Conservation (phyloP, 2,797 vertebrate genomes). For the Falco novaeseelandiae region DNA sequence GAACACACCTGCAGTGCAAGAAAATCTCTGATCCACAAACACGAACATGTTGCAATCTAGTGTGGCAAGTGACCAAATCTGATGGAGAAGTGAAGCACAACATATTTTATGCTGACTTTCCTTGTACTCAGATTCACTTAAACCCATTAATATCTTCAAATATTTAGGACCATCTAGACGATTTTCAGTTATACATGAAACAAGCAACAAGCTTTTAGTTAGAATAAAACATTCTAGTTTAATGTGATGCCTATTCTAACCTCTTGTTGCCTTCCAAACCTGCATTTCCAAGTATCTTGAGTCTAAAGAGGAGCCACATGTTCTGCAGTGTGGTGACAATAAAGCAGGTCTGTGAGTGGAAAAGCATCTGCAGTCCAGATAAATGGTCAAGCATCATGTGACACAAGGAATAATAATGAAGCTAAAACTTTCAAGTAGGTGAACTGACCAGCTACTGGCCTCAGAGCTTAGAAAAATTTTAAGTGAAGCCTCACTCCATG, state of each 20-base stretch:
- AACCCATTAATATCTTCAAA: constrained; percentile 1
- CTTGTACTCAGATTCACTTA: not conserved
- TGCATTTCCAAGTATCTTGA: not conserved
- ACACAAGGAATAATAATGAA: not conserved
- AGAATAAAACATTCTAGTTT: not conserved
- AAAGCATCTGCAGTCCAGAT: not conserved
- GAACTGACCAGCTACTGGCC: not conserved
- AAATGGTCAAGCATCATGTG: not conserved
- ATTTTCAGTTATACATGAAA: not conserved
- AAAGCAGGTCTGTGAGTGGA: not conserved
- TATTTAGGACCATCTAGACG: not conserved
- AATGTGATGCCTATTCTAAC: not conserved
- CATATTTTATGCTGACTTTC: not conserved
- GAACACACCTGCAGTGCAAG: not conserved
- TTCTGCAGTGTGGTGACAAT: not conserved
- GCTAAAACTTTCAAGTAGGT: not conserved
- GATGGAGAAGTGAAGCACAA: not conserved
- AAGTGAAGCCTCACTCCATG: not conserved
- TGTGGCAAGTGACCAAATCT: not conserved
- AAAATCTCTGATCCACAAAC: not conserved
- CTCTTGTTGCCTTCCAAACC: not conserved
- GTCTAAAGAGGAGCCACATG: not conserved
- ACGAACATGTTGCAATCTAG: not conserved
- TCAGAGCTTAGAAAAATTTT: not conserved
- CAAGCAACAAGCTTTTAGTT: not conserved